Percentiles rank a stretch among this genome's conserved stretches.
Conservation (phyloP, 2,888 invertebrate species). For the Meteorus cinctellus region DNA sequence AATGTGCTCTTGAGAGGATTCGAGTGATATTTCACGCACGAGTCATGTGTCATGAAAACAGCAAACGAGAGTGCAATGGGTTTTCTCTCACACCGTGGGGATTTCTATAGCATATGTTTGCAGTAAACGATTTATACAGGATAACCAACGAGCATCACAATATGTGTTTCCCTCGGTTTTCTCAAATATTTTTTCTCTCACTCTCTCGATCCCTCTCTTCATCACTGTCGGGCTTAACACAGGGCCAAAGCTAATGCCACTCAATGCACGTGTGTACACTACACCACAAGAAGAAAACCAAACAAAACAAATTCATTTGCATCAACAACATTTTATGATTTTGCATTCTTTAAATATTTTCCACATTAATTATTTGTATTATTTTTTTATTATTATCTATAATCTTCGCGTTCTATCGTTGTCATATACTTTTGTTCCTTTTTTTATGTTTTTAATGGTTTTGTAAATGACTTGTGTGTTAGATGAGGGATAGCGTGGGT, state of each 20-base stretch:
- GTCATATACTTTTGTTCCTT: neutral
- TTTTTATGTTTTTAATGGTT: neutral
- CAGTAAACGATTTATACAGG: neutral
- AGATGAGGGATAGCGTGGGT: constrained; percentile 43
- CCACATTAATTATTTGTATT: neutral
- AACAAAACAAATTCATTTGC: neutral
- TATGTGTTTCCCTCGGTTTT: neutral
- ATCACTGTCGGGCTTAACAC: neutral
- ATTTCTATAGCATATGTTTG: neutral
- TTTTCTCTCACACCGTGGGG: neutral
- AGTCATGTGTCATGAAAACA: neutral
- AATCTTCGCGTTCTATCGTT: neutral
- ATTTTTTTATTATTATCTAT: neutral
- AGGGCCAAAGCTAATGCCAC: neutral
- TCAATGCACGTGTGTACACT: constrained; percentile 2
- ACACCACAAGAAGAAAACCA: no score
- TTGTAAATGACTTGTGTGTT: neutral
- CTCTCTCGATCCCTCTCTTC: neutral
- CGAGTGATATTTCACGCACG: neutral
- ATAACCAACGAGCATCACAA: neutral
- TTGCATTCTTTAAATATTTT: neutral
- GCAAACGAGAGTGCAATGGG: neutral
- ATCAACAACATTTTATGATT: neutral
- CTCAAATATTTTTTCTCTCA: neutral
- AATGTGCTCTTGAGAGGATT: neutral